Evolutionary conservation across 2,888 invertebrate genomes (phyloP).

Genomic region (Drosophila flavopinicola): DNA sequence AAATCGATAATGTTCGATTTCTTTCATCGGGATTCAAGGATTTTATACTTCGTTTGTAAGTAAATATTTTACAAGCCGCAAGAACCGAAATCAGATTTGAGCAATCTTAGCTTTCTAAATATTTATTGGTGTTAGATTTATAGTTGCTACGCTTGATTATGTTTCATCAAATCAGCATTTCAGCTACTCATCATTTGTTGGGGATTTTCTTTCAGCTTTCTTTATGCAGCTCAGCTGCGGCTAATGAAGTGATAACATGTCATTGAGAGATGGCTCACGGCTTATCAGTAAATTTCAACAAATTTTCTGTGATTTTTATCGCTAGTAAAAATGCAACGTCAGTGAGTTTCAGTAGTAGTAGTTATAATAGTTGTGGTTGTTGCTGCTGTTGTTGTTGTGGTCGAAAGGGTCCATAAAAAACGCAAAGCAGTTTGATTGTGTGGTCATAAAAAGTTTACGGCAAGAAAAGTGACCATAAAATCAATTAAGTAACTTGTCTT

Average conservation of each 20-base stretch:
- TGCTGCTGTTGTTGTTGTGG: conserved; percentile 19
- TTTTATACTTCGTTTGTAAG: no score
- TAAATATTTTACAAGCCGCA: no score
- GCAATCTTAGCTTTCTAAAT: conserved; percentile 12
- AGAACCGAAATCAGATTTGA: no score
- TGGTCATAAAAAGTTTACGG: conserved; percentile 61
- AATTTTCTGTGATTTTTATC: conserved; percentile 70
- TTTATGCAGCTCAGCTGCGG: conserved; percentile 9
- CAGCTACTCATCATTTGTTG: not conserved
- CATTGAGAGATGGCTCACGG: conserved; percentile 5
- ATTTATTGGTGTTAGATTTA: conserved; percentile 2
- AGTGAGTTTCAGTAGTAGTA: conserved; percentile 53
- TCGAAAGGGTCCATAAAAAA: conserved; percentile 61
- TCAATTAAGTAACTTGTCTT: conserved; percentile 57
- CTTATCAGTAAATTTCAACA: conserved; percentile 58
- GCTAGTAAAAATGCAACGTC: conserved; percentile 50
- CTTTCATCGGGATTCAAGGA: no score
- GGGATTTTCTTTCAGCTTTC: not conserved
- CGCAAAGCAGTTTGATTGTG: conserved; percentile 67
- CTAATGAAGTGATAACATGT: conserved; percentile 72
- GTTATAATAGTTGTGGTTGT: conserved; percentile 40
- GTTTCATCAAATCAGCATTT: conserved; percentile 25
- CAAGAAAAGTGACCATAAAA: conserved; percentile 66
- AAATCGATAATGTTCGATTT: no score
- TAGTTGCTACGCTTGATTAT: conserved; percentile 7